phyloP scores from a whole-genome alignment of 1,140 invertebrate species.

The Heterodera schachtii region DNA sequence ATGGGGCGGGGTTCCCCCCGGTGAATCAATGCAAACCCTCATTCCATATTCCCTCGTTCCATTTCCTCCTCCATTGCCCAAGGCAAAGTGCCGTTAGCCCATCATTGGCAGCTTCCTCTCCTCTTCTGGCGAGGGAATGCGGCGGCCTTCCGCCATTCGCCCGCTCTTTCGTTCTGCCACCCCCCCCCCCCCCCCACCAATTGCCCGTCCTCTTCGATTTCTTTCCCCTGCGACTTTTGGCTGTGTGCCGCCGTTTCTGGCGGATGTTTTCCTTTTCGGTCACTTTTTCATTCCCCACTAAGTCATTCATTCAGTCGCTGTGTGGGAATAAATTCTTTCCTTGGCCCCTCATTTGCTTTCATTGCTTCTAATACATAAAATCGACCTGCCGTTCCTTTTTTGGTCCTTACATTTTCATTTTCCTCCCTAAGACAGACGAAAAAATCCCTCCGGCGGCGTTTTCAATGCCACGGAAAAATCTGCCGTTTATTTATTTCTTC shows the following conservation, averaged over 20 bases:
- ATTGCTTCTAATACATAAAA: not conserved
- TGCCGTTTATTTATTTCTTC: no score
- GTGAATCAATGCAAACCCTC: conserved; percentile 1
- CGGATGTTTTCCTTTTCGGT: not conserved
- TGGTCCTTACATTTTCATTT: not conserved
- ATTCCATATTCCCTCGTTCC: not conserved
- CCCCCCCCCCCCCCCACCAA: not conserved
- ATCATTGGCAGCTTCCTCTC: conserved; percentile 2
- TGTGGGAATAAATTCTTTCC: not conserved
- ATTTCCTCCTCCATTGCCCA: not conserved
- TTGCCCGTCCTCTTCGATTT: not conserved
- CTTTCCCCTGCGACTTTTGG: not conserved
- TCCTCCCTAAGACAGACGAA: not conserved
- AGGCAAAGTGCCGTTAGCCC: not conserved
- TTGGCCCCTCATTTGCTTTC: not conserved
- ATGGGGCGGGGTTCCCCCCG: not conserved
- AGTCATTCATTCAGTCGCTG: no score
- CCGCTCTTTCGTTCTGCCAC: not conserved
- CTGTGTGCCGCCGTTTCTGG: not conserved
- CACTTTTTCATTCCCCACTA: not conserved
- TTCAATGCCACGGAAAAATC: no score
- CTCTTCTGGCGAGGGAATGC: not conserved
- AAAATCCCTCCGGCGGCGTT: not conserved
- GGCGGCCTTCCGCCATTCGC: not conserved
- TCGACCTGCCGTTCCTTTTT: not conserved